Percentiles rank a stretch among this genome's conserved stretches.
Conservation (phyloP, 2,113 vertebrate genomes). For the Alligator mississippiensis region DNA sequence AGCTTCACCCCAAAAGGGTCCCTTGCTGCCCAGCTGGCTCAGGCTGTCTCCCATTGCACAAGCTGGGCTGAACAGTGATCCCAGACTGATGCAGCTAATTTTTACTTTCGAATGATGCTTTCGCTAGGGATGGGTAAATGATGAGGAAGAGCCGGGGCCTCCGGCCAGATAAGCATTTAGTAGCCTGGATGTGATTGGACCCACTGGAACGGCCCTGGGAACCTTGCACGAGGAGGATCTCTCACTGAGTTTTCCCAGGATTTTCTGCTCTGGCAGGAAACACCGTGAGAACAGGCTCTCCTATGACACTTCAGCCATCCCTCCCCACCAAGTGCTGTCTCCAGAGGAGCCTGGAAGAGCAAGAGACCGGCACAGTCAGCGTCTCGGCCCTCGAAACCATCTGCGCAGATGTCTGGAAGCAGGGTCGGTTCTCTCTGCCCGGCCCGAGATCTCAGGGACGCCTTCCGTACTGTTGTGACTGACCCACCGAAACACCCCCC, state of each 20-base stretch:
- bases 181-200: neutral
- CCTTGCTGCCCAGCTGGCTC: neutral
- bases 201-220: neutral
- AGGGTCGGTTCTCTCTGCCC: fast-evolving
- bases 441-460: fast-evolving
- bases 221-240: neutral
- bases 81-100: neutral
- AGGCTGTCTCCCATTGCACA: neutral
- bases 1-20: neutral
- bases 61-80: neutral
- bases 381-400: neutral
- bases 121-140: neutral
- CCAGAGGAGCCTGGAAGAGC: too few relatives aligned
- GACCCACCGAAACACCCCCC: neutral
- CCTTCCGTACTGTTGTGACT: fast-evolving
- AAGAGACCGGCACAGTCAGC: neutral
- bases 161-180: neutral
- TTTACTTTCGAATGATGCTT: neutral
- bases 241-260: neutral
- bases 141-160: neutral
- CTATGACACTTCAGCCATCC: neutral
- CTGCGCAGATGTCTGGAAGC: fast-evolving
- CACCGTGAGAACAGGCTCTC: neutral
- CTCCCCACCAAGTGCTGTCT: neutral
- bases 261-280: too few relatives aligned